Conservation (phyloP, 2,888 invertebrate species). For the Selenia dentaria region DNA sequence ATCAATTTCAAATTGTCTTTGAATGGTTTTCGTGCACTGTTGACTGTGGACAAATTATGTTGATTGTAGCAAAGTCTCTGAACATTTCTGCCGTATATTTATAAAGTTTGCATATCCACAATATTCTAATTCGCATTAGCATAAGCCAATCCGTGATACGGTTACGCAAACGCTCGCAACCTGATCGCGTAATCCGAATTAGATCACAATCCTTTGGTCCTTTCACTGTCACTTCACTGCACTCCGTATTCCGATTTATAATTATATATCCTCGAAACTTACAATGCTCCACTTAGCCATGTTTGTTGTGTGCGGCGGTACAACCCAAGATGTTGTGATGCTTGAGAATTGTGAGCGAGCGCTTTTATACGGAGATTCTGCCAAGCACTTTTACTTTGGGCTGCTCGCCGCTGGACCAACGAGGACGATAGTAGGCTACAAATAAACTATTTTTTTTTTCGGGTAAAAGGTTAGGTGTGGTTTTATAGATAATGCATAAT, state of each 20-base stretch:
- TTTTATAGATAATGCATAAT: conserved; percentile 21
- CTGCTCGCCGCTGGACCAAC: conserved; percentile 50
- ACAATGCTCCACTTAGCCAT: conserved; percentile 79
- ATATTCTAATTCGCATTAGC: conserved; percentile 17
- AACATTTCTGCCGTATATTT: neutral
- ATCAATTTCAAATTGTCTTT: no score
- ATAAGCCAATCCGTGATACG: conserved; percentile 5
- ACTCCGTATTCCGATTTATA: conserved; percentile 46
- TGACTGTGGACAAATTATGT: no score
- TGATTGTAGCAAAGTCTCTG: neutral
- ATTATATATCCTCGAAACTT: conserved; percentile 48
- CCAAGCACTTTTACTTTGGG: conserved; percentile 76
- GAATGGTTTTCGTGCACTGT: no score
- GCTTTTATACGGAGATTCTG: conserved; percentile 74
- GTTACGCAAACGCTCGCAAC: conserved; percentile 12
- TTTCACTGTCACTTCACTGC: conserved; percentile 63
- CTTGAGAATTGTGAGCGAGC: conserved; percentile 41
- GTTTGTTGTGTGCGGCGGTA: conserved; percentile 57
- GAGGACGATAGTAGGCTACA: conserved; percentile 70
- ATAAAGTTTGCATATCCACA: conserved; percentile 2
- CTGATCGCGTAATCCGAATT: conserved; percentile 14
- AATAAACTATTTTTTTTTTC: conserved; percentile 62
- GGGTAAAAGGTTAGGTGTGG: conserved; percentile 39
- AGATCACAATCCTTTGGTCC: conserved; percentile 29
- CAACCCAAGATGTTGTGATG: conserved; percentile 68